These are phyloP conservation scores for Chrysolina haemoptera DNA, from an alignment of 2,888 invertebrate genomes.

Conservation along the genomic window DNA sequence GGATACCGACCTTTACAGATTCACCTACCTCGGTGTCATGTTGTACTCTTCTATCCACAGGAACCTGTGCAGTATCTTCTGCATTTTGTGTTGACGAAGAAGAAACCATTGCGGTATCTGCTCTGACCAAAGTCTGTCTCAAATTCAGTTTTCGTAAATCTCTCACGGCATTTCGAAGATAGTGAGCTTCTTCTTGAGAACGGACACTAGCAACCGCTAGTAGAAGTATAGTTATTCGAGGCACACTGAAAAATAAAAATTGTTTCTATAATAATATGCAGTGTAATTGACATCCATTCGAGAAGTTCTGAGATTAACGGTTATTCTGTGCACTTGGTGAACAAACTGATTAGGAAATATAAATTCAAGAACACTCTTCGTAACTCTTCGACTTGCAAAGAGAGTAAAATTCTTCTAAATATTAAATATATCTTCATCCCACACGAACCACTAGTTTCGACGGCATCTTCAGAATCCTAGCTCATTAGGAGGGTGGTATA, in stretches of 20 bases:
- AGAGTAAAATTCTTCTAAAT: too few species aligned
- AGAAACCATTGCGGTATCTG: slow-evolving; percentile 49
- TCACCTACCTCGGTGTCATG: slow-evolving; percentile 42
- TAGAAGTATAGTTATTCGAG: slow-evolving; percentile 51
- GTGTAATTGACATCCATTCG: too few species aligned
- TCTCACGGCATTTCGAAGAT: slow-evolving; percentile 63
- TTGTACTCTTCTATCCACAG: slow-evolving; percentile 50
- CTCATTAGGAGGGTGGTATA: too few species aligned
- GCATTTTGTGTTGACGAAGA: slow-evolving; percentile 32
- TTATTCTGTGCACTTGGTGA: too few species aligned
- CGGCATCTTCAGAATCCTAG: too few species aligned
- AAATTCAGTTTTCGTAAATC: slow-evolving; percentile 60
- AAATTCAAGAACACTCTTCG: too few species aligned
- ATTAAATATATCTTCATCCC: too few species aligned
- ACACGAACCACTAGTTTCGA: too few species aligned
- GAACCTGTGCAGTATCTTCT: slow-evolving; percentile 19
- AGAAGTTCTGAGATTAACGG: too few species aligned
- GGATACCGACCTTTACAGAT: too few species aligned
- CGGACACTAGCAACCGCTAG: slow-evolving; percentile 51
- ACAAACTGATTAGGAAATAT: too few species aligned
- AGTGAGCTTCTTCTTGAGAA: slow-evolving; percentile 61
- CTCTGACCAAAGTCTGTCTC: slow-evolving; percentile 54
- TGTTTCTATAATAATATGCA: not conserved
- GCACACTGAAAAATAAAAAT: slow-evolving; percentile 55
- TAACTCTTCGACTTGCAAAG: too few species aligned